Percentiles rank a stretch among this genome's conserved stretches.
These are phyloP conservation scores for Desmophyllum pertusum DNA, from an alignment of 92 coral and sea anemone species.

Conservation along the genomic window DNA sequence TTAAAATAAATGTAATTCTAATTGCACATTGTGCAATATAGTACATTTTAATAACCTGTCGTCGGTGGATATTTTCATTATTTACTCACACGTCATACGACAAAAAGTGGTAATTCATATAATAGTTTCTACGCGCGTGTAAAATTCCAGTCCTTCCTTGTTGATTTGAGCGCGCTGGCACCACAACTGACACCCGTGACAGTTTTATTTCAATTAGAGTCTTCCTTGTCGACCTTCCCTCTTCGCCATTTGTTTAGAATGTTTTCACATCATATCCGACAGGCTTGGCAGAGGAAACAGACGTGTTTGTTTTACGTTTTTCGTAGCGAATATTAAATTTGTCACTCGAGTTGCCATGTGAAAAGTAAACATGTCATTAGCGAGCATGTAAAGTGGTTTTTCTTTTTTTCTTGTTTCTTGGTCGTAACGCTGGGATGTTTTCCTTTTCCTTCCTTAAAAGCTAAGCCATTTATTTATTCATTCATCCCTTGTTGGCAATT, in stretches of 20 bases:
- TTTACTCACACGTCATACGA: neutral
- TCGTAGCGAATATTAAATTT: constrained; percentile 13
- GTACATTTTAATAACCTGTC: neutral
- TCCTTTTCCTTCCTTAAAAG: neutral
- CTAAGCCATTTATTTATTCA: neutral
- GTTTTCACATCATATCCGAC: neutral
- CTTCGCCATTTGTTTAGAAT: neutral
- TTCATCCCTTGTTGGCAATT: neutral
- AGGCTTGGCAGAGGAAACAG: neutral
- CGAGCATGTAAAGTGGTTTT: neutral
- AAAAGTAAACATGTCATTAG: constrained; percentile 17
- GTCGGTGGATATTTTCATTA: neutral
- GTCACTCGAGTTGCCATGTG: neutral
- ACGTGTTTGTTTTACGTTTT: neutral
- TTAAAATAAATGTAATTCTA: neutral
- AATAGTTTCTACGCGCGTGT: neutral
- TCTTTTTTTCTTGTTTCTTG: neutral
- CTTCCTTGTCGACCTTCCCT: neutral
- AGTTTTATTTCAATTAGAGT: neutral
- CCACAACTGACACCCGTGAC: neutral
- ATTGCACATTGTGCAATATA: constrained; percentile 3
- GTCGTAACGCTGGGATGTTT: neutral
- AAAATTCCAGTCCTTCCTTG: neutral
- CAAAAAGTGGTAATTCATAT: neutral
- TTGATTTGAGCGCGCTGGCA: neutral